These are phyloP conservation scores for Cenopis cana DNA, from an alignment of 2,888 invertebrate genomes.

Conservation along the genomic window DNA sequence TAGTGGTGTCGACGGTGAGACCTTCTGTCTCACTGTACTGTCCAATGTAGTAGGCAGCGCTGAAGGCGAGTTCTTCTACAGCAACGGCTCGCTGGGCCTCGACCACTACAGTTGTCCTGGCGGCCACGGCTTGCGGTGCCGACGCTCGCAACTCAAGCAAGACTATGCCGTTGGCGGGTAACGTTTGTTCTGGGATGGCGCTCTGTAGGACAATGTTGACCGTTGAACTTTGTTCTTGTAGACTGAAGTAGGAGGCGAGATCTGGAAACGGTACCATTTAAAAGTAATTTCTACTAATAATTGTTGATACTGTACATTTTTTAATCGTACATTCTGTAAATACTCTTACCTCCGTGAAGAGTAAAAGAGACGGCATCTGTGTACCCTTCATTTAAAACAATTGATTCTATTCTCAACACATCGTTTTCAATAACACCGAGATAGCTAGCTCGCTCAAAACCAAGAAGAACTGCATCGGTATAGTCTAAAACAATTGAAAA, in stretches of 20 bases:
- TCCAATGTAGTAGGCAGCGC: constrained; percentile 54
- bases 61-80: constrained; percentile 46
- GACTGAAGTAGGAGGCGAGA: constrained; percentile 44
- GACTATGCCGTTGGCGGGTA: constrained; percentile 53
- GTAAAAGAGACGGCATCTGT: constrained; percentile 42
- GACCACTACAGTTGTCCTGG: constrained; percentile 55
- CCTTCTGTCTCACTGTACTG: constrained; percentile 48
- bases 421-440: constrained; percentile 46
- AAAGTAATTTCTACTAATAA: constrained; percentile 49
- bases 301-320: constrained; percentile 21
- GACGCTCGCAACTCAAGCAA: constrained; percentile 54
- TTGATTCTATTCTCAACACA: constrained; percentile 37
- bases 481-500: constrained; percentile 40
- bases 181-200: constrained; percentile 51
- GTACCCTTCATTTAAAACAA: constrained; percentile 47
- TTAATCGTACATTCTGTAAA: constrained; percentile 38
- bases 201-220: constrained; percentile 45
- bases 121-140: constrained; percentile 49
- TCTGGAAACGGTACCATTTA: constrained; percentile 46
- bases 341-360: constrained; percentile 46
- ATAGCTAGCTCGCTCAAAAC: constrained; percentile 49
- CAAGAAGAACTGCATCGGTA: constrained; percentile 43
- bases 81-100: constrained; percentile 39
- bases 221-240: constrained; percentile 33
- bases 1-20: constrained; percentile 49